A percentile compares a stretch with the other conserved stretches of the same genome.
Evolutionary conservation across 2,888 invertebrate genomes (phyloP).

Genomic region (Parascotia fuliginaria): DNA sequence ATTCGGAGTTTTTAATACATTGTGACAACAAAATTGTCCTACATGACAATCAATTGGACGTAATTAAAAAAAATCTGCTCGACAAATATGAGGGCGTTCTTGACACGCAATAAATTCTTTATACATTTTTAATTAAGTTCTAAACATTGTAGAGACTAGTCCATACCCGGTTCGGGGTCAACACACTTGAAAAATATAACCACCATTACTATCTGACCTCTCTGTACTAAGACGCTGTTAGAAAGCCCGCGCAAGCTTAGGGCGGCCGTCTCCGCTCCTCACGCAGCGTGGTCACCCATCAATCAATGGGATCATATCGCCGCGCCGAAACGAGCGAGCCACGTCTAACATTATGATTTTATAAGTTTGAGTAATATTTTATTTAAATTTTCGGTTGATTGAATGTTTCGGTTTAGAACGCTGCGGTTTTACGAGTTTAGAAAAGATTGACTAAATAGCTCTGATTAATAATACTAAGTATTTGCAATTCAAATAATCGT

Average conservation of each 20-base stretch:
- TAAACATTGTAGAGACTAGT: constrained; percentile 73
- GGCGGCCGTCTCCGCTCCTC: constrained; percentile 56
- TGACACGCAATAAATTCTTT: constrained; percentile 75
- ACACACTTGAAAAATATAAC: constrained; percentile 69
- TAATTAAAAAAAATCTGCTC: constrained; percentile 63
- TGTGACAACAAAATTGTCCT: constrained; percentile 45
- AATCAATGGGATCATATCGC: constrained; percentile 84
- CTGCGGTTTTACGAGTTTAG: constrained; percentile 55
- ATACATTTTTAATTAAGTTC: constrained; percentile 82
- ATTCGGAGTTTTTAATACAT: constrained; percentile 39
- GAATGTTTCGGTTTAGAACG: constrained; percentile 72
- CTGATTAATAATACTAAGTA: constrained; percentile 54
- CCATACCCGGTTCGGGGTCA: constrained; percentile 71
- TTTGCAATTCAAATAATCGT: constrained; percentile 66
- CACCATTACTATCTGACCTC: constrained; percentile 61
- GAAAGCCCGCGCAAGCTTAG: constrained; percentile 37
- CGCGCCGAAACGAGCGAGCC: constrained; percentile 74
- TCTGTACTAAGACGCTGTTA: constrained; percentile 16
- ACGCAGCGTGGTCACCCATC: constrained; percentile 82
- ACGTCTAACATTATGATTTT: constrained; percentile 78
- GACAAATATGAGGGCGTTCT: constrained; percentile 69
- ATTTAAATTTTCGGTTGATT: constrained; percentile 82
- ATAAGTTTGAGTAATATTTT: constrained; percentile 82
- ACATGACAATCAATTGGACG: constrained; percentile 50
- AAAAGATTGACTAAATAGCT: constrained; percentile 47